Base-by-base conservation (phyloP, 2,888 invertebrate species). In the Dasysyrphus tricinctus region DNA sequence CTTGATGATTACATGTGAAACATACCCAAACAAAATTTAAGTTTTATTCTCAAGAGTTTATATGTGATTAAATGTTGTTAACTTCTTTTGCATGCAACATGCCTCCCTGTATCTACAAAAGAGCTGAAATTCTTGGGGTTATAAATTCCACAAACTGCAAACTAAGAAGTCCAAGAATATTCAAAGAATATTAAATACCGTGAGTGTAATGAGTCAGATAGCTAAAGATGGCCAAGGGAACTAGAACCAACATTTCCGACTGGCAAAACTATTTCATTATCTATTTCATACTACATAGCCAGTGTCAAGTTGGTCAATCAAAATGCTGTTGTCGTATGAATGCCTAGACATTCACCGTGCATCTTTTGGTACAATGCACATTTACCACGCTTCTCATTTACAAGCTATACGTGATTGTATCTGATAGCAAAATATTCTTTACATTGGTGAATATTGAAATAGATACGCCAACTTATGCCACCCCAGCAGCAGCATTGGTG, bases 351-450 rank as follows among this genome's bases (percentile, higher is more conserved):
- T 49, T 24, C n/a, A 1, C 4, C 54, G n/a, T 80, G 76, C 84
- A 77, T 76, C 59, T 54, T 32, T 9, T 29, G n/a, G 24, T 37
- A 61, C n/a, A 16, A 5, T 80, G 76, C 56, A 76, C 57, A 73
- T 69, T 73, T 42, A 51, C 19, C 11, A 59, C 37, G 47, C 42
- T 67, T 47, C 54, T 54, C 44, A 39, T 69, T 70, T 70, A 75
- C 80, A 69, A 70, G 74, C 47, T 34, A n/a, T 69, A 81, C 81
- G 81, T 85, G 81, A 76, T 69, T 77, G 49, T 69, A 81, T 77
- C 77, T 57, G 24, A 69, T 73, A 77, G 61, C 54, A 32, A 39
- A 39, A 74, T 65, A 49, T 63, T 42, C 73, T 63, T 24, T 16
- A 37, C 47, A 19, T 42, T 49, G 37, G n/a, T 61, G 49, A 34